Percentiles rank a stretch among this genome's conserved stretches.
phyloP scores from a whole-genome alignment of 2,113 vertebrate genomes.

The Pseudonaja textilis region DNA sequence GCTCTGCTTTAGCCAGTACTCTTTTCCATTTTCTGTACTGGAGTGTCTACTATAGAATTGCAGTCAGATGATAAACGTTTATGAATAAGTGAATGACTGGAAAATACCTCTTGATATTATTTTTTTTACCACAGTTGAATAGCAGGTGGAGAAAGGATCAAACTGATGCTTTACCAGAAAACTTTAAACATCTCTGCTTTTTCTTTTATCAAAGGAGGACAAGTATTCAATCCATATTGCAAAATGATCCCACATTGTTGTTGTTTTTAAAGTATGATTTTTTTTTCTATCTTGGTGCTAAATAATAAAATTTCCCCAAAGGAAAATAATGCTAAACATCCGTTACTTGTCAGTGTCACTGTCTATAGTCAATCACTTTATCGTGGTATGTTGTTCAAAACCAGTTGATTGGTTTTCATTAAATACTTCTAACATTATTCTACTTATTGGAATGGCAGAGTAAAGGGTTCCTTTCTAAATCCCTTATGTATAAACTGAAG shows the following conservation, averaged over 20 bases:
- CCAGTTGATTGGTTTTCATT: constrained; percentile 40
- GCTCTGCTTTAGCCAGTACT: too few relatives aligned
- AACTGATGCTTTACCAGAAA: constrained; percentile 29
- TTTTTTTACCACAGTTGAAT: constrained; percentile 37
- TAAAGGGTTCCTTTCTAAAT: constrained; percentile 49
- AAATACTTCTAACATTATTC: constrained; percentile 34
- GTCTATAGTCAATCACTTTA: constrained; percentile 55
- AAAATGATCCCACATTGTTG: constrained; percentile 26
- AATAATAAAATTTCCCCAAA: constrained; percentile 56
- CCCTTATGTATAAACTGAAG: constrained; percentile 53
- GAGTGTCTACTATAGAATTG: neutral
- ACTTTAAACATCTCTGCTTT: constrained; percentile 39
- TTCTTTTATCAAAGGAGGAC: constrained; percentile 40
- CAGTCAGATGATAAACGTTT: neutral
- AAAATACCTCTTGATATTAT: neutral
- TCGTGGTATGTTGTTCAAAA: constrained; percentile 48
- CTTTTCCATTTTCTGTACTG: neutral
- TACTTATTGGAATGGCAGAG: constrained; percentile 38
- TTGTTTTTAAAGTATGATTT: constrained; percentile 24
- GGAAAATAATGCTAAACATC: constrained; percentile 53
- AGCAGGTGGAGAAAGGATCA: constrained; percentile 45
- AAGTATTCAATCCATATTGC: constrained; percentile 41
- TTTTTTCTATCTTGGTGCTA: constrained; percentile 33
- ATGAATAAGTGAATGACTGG: constrained; percentile 17
- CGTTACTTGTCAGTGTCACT: constrained; percentile 46